phyloP scores from a whole-genome alignment of 2,113 vertebrate species.

The Echinops telfairi region DNA sequence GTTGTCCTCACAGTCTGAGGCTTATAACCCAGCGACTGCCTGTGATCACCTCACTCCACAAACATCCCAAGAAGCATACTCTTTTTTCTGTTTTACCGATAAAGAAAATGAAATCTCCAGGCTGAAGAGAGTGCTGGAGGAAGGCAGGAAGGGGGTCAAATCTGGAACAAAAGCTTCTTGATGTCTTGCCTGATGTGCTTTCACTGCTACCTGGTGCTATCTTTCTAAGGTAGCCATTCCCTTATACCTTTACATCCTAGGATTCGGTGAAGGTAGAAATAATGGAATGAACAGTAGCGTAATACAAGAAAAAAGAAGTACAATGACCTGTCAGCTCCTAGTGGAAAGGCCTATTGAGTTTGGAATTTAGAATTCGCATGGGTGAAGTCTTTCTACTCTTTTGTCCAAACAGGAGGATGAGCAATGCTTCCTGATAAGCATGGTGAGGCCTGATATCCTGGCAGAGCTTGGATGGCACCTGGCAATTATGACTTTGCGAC shows the following conservation, averaged over 20 bases:
- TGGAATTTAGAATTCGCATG: conserved; percentile 17
- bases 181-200: fast-evolving
- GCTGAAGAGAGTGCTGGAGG: background rate
- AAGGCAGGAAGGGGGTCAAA: background rate
- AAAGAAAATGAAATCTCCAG: background rate
- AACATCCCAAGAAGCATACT: background rate
- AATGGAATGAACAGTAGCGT: background rate
- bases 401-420: background rate
- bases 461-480: conserved; percentile 12
- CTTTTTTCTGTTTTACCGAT: background rate
- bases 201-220: fast-evolving
- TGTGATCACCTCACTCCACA: background rate
- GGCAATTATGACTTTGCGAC: conserved; percentile 20
- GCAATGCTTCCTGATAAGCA: conserved; percentile 21
- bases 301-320: background rate
- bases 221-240: background rate
- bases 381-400: background rate
- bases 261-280: background rate
- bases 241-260: background rate
- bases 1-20: background rate
- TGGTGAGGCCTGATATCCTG: background rate
- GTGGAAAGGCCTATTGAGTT: background rate
- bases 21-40: background rate
- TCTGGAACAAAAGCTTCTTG: background rate
- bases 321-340: background rate